Conservation (phyloP, 2,113 vertebrate genomes). For the Heliornis fulica region DNA sequence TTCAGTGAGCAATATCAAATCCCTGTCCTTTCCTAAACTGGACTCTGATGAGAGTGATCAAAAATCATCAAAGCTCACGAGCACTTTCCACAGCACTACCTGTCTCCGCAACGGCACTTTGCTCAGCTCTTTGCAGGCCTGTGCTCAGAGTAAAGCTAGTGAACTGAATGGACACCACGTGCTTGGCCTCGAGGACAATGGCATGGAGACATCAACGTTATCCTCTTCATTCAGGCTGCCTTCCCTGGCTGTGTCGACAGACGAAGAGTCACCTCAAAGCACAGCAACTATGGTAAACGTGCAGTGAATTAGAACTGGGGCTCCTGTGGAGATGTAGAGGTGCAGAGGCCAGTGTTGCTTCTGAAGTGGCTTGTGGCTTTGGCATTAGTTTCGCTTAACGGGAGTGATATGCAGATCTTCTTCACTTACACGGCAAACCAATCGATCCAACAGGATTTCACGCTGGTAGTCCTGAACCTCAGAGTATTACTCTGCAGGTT, state of each 20-base stretch:
- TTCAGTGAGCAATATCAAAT: conserved; percentile 92
- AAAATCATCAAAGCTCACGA: conserved; percentile 67
- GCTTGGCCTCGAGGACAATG: conserved; percentile 71
- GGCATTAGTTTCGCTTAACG: neutral
- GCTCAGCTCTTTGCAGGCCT: conserved; percentile 68
- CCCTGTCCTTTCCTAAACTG: conserved; percentile 93
- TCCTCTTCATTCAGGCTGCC: conserved; percentile 64
- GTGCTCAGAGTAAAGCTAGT: conserved; percentile 68
- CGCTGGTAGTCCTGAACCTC: neutral
- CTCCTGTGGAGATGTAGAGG: neutral
- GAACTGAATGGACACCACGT: conserved; percentile 77
- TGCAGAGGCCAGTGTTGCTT: neutral
- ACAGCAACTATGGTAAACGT: conserved; percentile 68
- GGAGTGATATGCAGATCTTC: neutral
- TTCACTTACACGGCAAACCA: accelerated
- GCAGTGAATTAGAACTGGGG: neutral
- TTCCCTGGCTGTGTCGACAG: conserved; percentile 66
- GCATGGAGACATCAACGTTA: conserved; percentile 53
- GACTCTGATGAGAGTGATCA: conserved; percentile 84
- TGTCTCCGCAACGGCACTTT: conserved; percentile 81
- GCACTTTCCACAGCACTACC: conserved; percentile 75
- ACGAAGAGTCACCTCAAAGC: conserved; percentile 69
- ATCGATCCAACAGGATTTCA: neutral
- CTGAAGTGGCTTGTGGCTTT: neutral
- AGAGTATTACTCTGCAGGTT: neutral